Base-by-base conservation (phyloP, 2,113 vertebrate genomes). In the Astatoreochromis straeleni region DNA sequence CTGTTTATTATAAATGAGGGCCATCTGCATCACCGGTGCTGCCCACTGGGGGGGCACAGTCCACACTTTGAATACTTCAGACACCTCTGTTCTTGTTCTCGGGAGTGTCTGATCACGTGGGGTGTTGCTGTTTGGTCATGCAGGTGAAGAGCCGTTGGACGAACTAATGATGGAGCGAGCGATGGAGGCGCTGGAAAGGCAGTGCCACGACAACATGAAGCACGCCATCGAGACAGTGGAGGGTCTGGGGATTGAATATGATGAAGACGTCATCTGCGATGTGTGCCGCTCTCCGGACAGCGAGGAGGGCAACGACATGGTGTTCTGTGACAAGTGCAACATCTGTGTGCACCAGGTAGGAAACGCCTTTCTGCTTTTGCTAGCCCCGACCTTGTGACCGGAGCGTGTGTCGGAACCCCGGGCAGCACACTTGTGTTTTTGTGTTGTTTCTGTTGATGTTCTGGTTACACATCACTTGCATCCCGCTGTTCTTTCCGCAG, bases 241-340 rank as follows among this genome's bases (percentile, higher is more conserved):
- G 85, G 99, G 99, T 0, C 86, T 99, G 94, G 99, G 99, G 16
- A 99, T 99, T 4, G 99, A 99, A 60, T 99, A 99, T 5, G 99
- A 99, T 63, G 99, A 99, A 95, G 98, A 99, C 2, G 99, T 99
- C 68, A 98, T 99, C 92, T 99, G 99, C 88, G 99, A 99, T n/a
- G 98, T 99, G 86, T 99, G 99, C 91, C 97, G 97, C 58, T 99
- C 99, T 58, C 99, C 99, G 0, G 98, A 99, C 95, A 99, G 98
- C 17, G 99, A 99, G 85, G 98, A 99, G 87, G 99, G 98, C 4
- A 99, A 99, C 82, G 99, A 99, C 94, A 99, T 99, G 99, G 99
- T 99, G 80, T 99, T 99, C 94, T 99, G 99, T 93, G 99, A 99
- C 96, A 98, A 98, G 94, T 99, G 99, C 96, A 99, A 99, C 96